Evolutionary conservation across 1,140 invertebrate genomes (phyloP).

Genomic region (Brachystomella parvula): DNA sequence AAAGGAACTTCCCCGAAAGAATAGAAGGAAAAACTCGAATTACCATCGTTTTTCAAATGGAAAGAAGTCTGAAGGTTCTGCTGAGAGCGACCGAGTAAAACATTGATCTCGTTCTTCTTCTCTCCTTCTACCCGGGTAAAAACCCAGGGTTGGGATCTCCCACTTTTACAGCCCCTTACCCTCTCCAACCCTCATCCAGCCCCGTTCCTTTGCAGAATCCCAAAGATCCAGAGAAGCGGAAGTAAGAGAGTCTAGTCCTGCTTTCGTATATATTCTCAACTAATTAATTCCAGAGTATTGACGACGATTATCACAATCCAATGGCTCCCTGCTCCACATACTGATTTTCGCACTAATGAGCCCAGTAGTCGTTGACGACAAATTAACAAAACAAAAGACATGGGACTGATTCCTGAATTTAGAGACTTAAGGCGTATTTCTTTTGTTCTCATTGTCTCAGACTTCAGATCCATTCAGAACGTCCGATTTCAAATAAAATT

Average conservation of each 20-base stretch:
- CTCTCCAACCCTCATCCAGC: not conserved
- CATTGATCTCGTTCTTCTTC: not conserved
- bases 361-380: not conserved
- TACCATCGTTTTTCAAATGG: not conserved
- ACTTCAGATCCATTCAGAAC: not conserved
- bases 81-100: not conserved
- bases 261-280: not conserved
- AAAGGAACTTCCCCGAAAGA: too few species aligned
- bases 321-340: not conserved
- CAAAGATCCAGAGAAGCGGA: too few species aligned
- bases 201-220: not conserved
- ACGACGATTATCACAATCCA: not conserved
- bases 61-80: not conserved
- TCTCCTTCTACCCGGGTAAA: not conserved
- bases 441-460: not conserved
- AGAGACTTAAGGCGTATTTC: too few species aligned
- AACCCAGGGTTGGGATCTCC: not conserved
- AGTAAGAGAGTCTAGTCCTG: too few species aligned
- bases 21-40: too few species aligned
- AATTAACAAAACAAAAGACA: not conserved
- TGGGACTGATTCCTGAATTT: too few species aligned
- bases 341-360: too few species aligned
- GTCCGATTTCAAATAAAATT: not conserved
- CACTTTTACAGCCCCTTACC: not conserved
- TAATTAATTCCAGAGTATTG: not conserved